phyloP scores from a whole-genome alignment of 2,797 vertebrate genomes.

The Gadopsis bispinosus region DNA sequence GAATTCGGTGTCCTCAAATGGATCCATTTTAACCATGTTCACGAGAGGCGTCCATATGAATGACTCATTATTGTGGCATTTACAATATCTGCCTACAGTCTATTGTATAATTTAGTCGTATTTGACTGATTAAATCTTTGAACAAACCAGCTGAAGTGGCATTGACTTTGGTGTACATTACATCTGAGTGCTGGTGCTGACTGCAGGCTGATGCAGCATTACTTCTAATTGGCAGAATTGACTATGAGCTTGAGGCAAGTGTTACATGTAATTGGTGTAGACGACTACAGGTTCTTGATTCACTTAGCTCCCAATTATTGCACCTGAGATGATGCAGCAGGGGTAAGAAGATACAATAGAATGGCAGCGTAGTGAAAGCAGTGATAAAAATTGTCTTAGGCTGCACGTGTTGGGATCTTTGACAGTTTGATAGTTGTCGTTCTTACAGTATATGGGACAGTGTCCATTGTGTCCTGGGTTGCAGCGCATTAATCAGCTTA shows the following conservation, averaged over 20 bases:
- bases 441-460: conserved; percentile 43
- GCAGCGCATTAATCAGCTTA: conserved; percentile 56
- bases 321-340: conserved; percentile 33
- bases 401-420: neutral
- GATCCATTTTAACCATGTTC: neutral
- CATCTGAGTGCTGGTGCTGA: conserved; percentile 25
- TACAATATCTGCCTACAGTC: neutral
- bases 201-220: conserved; percentile 28
- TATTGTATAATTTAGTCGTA: neutral
- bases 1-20: neutral
- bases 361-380: conserved; percentile 10
- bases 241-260: conserved; percentile 45
- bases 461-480: conserved; percentile 32
- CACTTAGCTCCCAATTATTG: conserved; percentile 47
- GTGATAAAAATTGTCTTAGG: conserved; percentile 11
- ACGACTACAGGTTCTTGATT: conserved; percentile 43
- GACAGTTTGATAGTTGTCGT: conserved; percentile 20
- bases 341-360: conserved; percentile 5
- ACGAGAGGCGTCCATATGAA: neutral
- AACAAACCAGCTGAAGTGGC: conserved; percentile 13
- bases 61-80: neutral
- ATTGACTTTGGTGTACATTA: conserved; percentile 40
- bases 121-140: conserved; percentile 19
- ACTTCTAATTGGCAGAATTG: conserved; percentile 46
- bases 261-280: conserved; percentile 54